phyloP scores from a whole-genome alignment of 1,140 invertebrate species.

The Phthorimaea operculella region DNA sequence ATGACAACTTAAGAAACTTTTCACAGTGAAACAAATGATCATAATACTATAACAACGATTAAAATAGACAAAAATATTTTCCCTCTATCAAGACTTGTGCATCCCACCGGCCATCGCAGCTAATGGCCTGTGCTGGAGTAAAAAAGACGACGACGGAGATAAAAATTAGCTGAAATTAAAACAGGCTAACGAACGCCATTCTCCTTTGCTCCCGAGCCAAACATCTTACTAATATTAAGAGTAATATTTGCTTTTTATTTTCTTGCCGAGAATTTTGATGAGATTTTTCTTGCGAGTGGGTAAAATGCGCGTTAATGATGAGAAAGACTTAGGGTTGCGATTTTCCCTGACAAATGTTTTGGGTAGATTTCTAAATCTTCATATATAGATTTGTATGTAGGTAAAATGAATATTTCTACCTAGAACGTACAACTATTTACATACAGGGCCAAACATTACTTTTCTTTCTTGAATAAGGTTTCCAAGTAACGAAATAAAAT shows the following conservation, averaged over 20 bases:
- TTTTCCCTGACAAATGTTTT: too few species aligned
- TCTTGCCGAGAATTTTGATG: neutral
- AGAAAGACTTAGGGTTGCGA: too few species aligned
- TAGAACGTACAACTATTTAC: too few species aligned
- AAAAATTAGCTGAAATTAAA: conserved; percentile 67
- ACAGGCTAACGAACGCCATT: conserved; percentile 63
- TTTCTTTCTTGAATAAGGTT: too few species aligned
- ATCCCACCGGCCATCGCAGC: conserved; percentile 20
- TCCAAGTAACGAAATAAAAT: too few species aligned
- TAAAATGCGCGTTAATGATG: too few species aligned
- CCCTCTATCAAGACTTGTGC: conserved; percentile 35
- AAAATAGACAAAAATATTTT: neutral
- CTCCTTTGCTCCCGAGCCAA: conserved; percentile 16
- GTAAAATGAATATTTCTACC: too few species aligned
- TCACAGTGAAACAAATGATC: too few species aligned
- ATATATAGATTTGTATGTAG: too few species aligned
- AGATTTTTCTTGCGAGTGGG: neutral
- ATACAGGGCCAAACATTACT: too few species aligned
- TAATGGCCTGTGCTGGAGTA: conserved; percentile 50
- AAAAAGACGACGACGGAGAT: conserved; percentile 54
- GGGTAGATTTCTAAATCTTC: too few species aligned
- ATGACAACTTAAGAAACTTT: too few species aligned
- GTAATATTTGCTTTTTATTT: conserved; percentile 3
- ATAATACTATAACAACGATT: neutral
- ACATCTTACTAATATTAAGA: conserved; percentile 2